Evolutionary conservation across 2,113 vertebrate genomes (phyloP), one percentile per base, ranked within the genome.

Genomic region (Panurus biarmicus): DNA sequence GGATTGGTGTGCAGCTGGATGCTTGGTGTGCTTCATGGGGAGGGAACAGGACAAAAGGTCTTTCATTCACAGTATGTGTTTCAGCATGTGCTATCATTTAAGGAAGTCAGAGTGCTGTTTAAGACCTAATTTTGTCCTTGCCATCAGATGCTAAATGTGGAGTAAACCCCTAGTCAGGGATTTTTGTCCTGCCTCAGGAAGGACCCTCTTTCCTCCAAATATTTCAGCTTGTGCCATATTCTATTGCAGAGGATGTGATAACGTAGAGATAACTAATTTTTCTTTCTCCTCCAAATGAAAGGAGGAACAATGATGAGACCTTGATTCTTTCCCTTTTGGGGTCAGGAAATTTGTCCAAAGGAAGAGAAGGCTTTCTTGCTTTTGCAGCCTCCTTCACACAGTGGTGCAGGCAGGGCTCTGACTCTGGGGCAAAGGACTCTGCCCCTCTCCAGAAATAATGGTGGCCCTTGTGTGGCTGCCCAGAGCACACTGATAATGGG

Each of bases 151-250:
- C 18, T 62, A 71, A 62, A 76, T 33, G 47, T 36, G 67, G 90
- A 93, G 44, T 21, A 72, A 65, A 42, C 3, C 15, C n/a, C 57
- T 60, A 61, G 50, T 72, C 58, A 90, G 86, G 62, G 76, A 45
- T 54, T 95, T 97, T 95, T 96, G 69, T 76, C n/a, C 28, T 40
- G 35, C 74, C 22, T 90, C 67, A 96, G 97, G 98, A 97, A 98
- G 93, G 93, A 94, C 92, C 0, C 2, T 33, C 77, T 77, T 95
- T 94, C 90, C 86, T 96, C 79, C 71, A 66, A 67, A 84, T 31
- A 56, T 86, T 85, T 85, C n/a, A 72, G 56, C 77, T 71, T 28
- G 1, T 5, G 10, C 25, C 2, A 2, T 48, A 16, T 77, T 65
- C 23, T 79, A 57, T 89, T 66, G 65, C 74, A 66, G 83, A 71